These are phyloP conservation scores for Liodrosophila aerea DNA, from an alignment of 2,888 invertebrate genomes.

Conservation along the genomic window DNA sequence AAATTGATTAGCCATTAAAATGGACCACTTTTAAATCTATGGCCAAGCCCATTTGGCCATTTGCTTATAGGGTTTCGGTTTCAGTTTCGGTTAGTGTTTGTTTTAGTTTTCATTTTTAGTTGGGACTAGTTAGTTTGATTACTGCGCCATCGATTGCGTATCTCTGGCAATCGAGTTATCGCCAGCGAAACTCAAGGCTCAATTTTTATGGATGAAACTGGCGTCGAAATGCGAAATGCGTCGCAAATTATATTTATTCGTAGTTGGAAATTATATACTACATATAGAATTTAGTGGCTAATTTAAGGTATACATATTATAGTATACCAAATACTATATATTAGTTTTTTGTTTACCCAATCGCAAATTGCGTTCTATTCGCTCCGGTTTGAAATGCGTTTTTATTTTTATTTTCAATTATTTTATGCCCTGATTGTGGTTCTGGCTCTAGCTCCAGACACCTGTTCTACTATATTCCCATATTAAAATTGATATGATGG, in stretches of 20 bases:
- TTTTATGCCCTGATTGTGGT: conserved; percentile 15
- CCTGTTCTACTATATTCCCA: conserved; percentile 42
- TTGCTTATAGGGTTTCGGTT: not conserved
- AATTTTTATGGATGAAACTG: conserved; percentile 30
- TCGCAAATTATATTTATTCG: conserved; percentile 37
- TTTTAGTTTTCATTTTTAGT: not conserved
- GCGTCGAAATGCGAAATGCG: conserved; percentile 48
- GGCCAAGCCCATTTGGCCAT: too few species aligned
- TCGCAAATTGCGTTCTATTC: conserved; percentile 45
- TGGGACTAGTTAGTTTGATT: conserved; percentile 7
- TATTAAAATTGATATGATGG: conserved; percentile 4
- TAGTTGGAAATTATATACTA: not conserved
- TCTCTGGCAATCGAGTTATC: conserved; percentile 55
- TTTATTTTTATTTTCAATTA: conserved; percentile 41
- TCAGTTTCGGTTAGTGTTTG: conserved; percentile 2
- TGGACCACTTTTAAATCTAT: too few species aligned
- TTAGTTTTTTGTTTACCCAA: conserved; percentile 8
- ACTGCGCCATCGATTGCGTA: conserved; percentile 57
- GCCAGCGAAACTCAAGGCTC: conserved; percentile 50
- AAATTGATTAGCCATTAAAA: too few species aligned
- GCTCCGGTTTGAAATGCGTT: conserved; percentile 23
- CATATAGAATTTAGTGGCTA: not conserved
- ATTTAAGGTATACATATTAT: conserved; percentile 1
- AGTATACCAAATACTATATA: not conserved
- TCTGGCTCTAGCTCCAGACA: conserved; percentile 17